Percentiles rank a stretch among this genome's conserved stretches.
Evolutionary conservation across 1,140 invertebrate genomes (phyloP).

Genomic region (Lasioglossum baleicum): DNA sequence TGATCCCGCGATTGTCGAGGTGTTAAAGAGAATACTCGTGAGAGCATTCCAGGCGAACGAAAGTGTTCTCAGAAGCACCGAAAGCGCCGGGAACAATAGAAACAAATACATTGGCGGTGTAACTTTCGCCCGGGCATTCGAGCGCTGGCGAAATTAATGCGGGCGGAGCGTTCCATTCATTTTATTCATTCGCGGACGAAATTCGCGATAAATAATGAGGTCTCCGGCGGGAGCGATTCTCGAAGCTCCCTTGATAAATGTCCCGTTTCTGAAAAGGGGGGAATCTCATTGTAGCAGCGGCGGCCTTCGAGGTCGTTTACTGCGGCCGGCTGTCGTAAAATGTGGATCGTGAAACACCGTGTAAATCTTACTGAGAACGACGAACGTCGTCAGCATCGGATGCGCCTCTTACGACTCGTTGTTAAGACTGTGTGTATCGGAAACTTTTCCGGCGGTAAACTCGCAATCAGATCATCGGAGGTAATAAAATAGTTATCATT

Average conservation of each 20-base stretch:
- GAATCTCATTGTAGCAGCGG: slow-evolving; percentile 5
- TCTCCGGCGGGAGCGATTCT: slow-evolving; percentile 17
- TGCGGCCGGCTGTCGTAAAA: slow-evolving; percentile 23
- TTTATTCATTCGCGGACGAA: background rate
- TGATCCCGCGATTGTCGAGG: too few species aligned
- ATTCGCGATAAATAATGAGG: slow-evolving; percentile 24
- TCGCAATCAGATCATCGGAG: background rate
- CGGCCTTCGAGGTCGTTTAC: slow-evolving; percentile 14
- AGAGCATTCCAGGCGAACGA: too few species aligned
- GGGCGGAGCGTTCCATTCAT: background rate
- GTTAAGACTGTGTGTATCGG: background rate
- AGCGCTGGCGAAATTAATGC: background rate
- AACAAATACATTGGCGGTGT: too few species aligned
- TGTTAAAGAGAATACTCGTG: too few species aligned
- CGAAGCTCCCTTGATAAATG: slow-evolving; percentile 34
- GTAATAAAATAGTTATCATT: background rate
- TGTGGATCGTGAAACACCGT: background rate
- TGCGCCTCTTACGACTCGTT: background rate
- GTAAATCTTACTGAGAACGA: slow-evolving; percentile 26
- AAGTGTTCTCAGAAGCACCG: too few species aligned
- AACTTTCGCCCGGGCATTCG: too few species aligned
- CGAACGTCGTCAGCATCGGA: slow-evolving; percentile 8
- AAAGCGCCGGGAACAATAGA: too few species aligned
- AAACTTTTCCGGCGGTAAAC: background rate
- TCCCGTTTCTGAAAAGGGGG: slow-evolving; percentile 3